A percentile compares a stretch with the other conserved stretches of the same genome.
phyloP scores from a whole-genome alignment of 2,113 vertebrate genomes.

The Okapia johnstoni region DNA sequence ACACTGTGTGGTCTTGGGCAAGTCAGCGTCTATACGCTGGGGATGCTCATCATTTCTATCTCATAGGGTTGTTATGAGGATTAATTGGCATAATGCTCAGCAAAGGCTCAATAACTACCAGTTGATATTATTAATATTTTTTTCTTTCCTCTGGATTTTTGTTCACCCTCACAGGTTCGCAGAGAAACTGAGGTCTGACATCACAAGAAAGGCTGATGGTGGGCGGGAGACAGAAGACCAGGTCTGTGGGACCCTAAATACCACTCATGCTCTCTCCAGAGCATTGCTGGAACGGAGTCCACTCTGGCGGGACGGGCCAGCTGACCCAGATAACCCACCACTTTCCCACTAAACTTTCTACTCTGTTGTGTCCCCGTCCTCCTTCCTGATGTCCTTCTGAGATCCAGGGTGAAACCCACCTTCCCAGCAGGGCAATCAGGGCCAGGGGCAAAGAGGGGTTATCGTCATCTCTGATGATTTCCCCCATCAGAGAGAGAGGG shows the following conservation, averaged over 20 bases:
- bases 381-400: neutral
- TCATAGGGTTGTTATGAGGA: neutral
- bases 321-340: neutral
- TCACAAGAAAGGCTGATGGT: neutral
- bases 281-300: fast-evolving
- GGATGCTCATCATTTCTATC: neutral
- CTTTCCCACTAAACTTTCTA: neutral
- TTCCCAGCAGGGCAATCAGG: neutral
- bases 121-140: neutral
- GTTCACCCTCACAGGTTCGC: neutral
- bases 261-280: neutral
- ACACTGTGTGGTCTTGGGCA: neutral
- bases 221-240: neutral
- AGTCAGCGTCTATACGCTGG: fast-evolving
- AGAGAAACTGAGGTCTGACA: neutral
- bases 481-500: neutral
- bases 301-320: neutral
- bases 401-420: neutral
- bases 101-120: neutral
- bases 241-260: neutral
- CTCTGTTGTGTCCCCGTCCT: fast-evolving
- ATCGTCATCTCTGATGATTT: neutral
- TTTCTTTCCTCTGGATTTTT: neutral
- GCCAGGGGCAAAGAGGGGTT: neutral
- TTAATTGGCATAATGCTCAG: neutral